Evolutionary conservation across 1,140 invertebrate species (phyloP).

Genomic region (Agrypnia vestita): DNA sequence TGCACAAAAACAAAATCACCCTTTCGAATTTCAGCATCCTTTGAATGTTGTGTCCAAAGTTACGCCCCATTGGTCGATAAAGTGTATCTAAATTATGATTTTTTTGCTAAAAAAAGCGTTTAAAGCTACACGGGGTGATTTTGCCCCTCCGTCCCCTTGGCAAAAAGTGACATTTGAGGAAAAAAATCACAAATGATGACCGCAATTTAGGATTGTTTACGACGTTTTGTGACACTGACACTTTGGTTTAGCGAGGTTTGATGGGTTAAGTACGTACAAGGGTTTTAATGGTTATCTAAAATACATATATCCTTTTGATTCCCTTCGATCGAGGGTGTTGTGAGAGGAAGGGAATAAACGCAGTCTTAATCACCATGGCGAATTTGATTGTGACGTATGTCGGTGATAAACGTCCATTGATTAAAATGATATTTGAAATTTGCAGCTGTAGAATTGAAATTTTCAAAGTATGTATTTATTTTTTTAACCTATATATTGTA

Average conservation of each 20-base stretch:
- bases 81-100: conserved; percentile 51
- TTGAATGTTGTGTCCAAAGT: conserved; percentile 45
- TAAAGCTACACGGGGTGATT: conserved; percentile 3
- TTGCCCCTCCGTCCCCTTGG: not conserved
- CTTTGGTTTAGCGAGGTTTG: conserved; percentile 20
- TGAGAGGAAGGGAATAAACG: not conserved
- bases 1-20: conserved; percentile 39
- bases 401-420: no score
- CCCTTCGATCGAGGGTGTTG: not conserved
- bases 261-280: conserved; percentile 11
- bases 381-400: not conserved
- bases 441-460: no score
- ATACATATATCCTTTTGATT: not conserved
- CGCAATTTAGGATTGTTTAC: conserved; percentile 39
- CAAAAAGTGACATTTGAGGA: conserved; percentile 5
- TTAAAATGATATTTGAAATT: no score
- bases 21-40: conserved; percentile 43
- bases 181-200: conserved; percentile 29
- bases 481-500: no score
- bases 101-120: conserved; percentile 43
- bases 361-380: not conserved
- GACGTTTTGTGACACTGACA: conserved; percentile 17
- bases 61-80: conserved; percentile 57
- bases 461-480: no score
- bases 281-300: conserved; percentile 2